Base-by-base conservation (phyloP, 1,140 invertebrate species). In the Drosophila melanica region DNA sequence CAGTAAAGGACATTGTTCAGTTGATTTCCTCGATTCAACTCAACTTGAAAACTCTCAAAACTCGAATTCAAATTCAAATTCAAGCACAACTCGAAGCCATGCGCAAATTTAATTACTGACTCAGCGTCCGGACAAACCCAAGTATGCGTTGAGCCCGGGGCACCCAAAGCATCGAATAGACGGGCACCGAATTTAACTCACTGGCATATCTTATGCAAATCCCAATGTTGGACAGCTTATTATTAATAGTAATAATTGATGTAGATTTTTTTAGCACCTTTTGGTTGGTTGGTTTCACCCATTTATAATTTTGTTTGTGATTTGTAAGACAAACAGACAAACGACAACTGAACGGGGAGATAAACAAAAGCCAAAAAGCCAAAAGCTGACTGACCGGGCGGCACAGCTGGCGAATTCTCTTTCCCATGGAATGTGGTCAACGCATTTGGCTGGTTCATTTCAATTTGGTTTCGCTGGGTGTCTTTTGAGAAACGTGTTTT, bases 161-260 rank as follows among this genome's bases (percentile, higher is more conserved):
- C 57, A 30, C 55, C 58, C 27, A 53, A 62, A 42, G n/a, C n/a
- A 23, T 23, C 42, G 44, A 37, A 44, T 51, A 12, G 30, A 50
- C 45, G n/a, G 20, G 27, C n/a, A 23, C 27, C 41, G 14, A 63
- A 5, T 5, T 20, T 51, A 33, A 50, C 12, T 27, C 14, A 62
- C 45, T 35, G 23, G 35, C 58, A 68, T 33, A 67, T 58, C 39
- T 54, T 66, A 73, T 73, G 64, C 64, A 73, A 68, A 73, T 63
- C 55, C 23, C 50, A 63, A 45, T 59, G 70, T 54, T 75, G 53
- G 72, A 64, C 81, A 67, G 82, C 75, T 66, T 77, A 74, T 58
- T 74, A 87, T 87, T 87, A 75, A 89, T 82, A 82, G 77, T 76
- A 77, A 89, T 89, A 87, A 87, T 89, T 79, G 86, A 87, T 87